phyloP scores from a whole-genome alignment of 64 coral and sea anemone genomes.

The Actinia equina region DNA sequence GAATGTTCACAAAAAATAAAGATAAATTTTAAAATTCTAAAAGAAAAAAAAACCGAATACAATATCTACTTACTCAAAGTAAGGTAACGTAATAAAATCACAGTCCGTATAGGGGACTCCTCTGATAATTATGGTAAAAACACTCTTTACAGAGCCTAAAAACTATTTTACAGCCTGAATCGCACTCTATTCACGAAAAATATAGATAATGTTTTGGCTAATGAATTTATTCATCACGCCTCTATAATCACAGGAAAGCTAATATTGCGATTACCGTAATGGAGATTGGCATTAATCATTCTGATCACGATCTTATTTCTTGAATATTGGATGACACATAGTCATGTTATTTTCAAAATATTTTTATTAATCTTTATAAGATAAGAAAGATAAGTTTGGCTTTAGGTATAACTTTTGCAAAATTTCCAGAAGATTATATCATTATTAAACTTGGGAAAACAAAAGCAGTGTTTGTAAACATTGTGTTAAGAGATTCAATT shows the following conservation, averaged over 20 bases:
- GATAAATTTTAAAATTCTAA: too few relatives aligned
- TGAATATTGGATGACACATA: background rate
- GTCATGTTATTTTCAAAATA: background rate
- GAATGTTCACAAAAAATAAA: too few relatives aligned
- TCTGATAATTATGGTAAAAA: too few relatives aligned
- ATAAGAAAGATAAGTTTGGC: background rate
- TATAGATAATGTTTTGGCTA: background rate
- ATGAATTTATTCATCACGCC: background rate
- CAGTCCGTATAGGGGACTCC: too few relatives aligned
- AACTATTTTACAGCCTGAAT: too few relatives aligned
- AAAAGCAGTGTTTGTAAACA: background rate
- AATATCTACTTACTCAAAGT: too few relatives aligned
- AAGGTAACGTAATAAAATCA: too few relatives aligned
- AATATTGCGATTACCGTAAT: background rate
- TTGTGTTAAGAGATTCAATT: background rate
- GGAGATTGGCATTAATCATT: background rate
- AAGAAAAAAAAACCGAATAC: too few relatives aligned
- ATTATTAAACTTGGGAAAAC: background rate
- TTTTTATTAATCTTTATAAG: background rate
- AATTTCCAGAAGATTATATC: background rate
- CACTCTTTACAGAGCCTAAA: too few relatives aligned
- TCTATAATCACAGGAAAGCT: background rate
- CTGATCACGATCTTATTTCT: background rate
- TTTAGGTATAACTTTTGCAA: background rate
- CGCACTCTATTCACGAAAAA: background rate